phyloP scores from a whole-genome alignment of 2,888 invertebrate genomes.

The Panorpa germanica region DNA sequence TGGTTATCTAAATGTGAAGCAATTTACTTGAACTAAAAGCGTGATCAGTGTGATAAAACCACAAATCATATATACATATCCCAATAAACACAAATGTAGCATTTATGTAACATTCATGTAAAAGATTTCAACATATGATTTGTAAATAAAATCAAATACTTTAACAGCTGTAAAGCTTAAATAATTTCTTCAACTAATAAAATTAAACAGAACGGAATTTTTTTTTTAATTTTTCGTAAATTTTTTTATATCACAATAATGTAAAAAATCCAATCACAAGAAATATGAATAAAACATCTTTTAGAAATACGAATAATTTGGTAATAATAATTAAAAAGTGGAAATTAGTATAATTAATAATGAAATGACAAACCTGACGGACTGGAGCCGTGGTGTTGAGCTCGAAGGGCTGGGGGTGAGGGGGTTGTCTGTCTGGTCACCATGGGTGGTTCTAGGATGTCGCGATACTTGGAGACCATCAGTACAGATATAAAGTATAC shows the following conservation, averaged over 20 bases:
- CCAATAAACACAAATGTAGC: too few species aligned
- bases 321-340: constrained; percentile 3
- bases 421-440: constrained; percentile 43
- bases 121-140: constrained; percentile 3
- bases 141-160: constrained; percentile 7
- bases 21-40: too few species aligned
- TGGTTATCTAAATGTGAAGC: too few species aligned
- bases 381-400: constrained; percentile 20
- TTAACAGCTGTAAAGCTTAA: constrained; percentile 19
- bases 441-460: constrained; percentile 89
- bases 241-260: constrained; percentile 3
- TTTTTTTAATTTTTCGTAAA: constrained; percentile 8
- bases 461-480: constrained; percentile 99
- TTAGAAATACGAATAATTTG: constrained; percentile 4
- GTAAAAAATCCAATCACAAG: neutral
- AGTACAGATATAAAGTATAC: constrained; percentile 99
- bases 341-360: constrained; percentile 18
- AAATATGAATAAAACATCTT: constrained; percentile 1
- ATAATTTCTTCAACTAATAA: constrained; percentile 18
- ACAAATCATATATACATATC: too few species aligned
- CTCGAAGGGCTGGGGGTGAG: constrained; percentile 28
- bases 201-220: constrained; percentile 13
- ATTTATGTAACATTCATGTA: neutral
- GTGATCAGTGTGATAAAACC: too few species aligned
- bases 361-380: constrained; percentile 21